Base-by-base conservation (phyloP, 2,113 vertebrate genomes). In the Myocastor coypus region DNA sequence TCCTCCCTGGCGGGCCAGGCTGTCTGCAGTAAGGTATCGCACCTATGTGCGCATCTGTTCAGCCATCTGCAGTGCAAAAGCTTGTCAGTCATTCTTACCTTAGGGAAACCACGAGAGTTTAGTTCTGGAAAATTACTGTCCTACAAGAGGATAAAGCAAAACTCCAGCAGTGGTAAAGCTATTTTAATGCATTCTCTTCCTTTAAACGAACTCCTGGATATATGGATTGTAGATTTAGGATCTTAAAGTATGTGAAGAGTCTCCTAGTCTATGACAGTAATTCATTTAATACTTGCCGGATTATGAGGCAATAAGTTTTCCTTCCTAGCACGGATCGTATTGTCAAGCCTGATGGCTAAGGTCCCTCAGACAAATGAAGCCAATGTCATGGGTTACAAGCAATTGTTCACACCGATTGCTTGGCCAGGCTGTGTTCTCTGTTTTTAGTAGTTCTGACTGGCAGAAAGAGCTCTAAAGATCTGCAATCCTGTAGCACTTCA, bases 11-110 rank as follows among this genome's bases (percentile, higher is more conserved):
- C 75, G 96, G 92, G 85, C 57, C 34, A n/a, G 71, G 55, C 83
- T 82, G 68, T 77, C 83, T 92, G 57, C 83, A 83, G 83, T 37
- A n/a, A 96, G 68, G 50, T 91, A 52, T 90, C 89, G 83, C 75
- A 96, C 88, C 95, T 96, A 10, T 46, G 63, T 17, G 59, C 40
- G 17, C 96, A 97, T 97, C 96, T 97, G 97, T 75, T 96, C 83
- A 91, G 59, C 95, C 96, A 96, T 98, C 97, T 95, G 96, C 85
- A 73, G 88, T 89, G 37, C 46, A 81, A 88, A 92, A 83, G 71
- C 52, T 12, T 94, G 95, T 97, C 96, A 97, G 81, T 97, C 96
- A 97, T 95, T 89, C 77, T 94, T 82, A 94, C 96, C 91, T 97
- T 69, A 91, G 97, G 96, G 95, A 97, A 94, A 73, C 92, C 26